A percentile compares a stretch with the other conserved stretches of the same genome.
Conservation (phyloP, 1,140 invertebrate species). For the Asobara japonica region DNA sequence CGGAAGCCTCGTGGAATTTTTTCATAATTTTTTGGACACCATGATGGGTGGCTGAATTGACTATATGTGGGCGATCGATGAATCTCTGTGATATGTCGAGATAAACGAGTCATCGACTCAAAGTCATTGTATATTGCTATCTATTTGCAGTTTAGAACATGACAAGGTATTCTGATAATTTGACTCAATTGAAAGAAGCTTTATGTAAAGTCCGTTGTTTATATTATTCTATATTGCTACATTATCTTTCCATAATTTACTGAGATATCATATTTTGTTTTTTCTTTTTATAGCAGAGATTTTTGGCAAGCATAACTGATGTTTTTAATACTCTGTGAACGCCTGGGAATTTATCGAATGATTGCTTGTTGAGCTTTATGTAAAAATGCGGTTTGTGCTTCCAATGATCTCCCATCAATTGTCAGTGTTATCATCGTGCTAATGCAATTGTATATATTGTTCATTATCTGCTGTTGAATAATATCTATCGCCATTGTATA, state of each 20-base stretch:
- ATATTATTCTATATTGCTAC: neutral
- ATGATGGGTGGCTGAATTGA: neutral
- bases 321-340: neutral
- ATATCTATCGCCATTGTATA: neutral
- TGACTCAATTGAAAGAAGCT: constrained; percentile 4
- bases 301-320: neutral
- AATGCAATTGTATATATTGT: constrained; percentile 2
- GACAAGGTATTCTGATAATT: constrained; percentile 3
- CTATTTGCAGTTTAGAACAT: neutral
- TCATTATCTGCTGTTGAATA: neutral
- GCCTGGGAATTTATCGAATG: neutral
- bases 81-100: neutral
- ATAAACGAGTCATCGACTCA: neutral
- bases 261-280: neutral
- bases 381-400: neutral
- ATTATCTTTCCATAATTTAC: neutral
- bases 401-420: constrained; percentile 3
- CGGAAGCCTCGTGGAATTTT: too few relatives aligned
- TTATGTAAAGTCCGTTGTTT: neutral
- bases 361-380: neutral
- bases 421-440: neutral
- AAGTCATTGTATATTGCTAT: neutral
- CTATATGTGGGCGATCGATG: neutral
- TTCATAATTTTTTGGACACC: neutral
- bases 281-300: neutral